Evolutionary conservation across 2,888 invertebrate species (phyloP), one percentile per base, ranked within the genome.

Genomic region (Lathronympha strigana): DNA sequence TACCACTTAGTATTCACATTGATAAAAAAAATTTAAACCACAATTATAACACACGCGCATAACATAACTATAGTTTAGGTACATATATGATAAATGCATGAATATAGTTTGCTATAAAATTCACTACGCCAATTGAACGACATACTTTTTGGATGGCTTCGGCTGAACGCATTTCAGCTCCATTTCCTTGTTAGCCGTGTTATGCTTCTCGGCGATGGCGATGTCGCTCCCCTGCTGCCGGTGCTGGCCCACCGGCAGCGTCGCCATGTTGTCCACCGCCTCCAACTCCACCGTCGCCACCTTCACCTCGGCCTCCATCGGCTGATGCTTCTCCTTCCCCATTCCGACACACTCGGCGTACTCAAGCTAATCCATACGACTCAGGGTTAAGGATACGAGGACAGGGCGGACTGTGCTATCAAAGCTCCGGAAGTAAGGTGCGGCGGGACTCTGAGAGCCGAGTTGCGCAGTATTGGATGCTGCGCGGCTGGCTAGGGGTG

Each of bases 221-320:
- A 94, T 93, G 81, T 95, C 95, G 77, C 94, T 95, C 73, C 95
- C 94, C 75, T 92, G 93, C 78, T 93, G 94, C 77, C 93, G 94
- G 81, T 95, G 95, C 81, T 96, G 94, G 69, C 96, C 96, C 67
- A 97, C 97, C 75, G 97, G 97, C 87, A 97, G 93, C 47, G 97
- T 97, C 86, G 97, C 97, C 95, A 97, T 97, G 84, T 97, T 97
- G 93, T 97, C 96, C 76, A 96, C 95, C 73, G 96, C 94, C 90
- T 97, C 97, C 80, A 96, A 94, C 89, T 97, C 97, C 77, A 97
- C 97, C 67, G 97, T 97, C 76, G 97, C 95, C 87, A 97, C 96
- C 93, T 97, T 97, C 89, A 97, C 95, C 92, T 97, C 96, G 83
- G 95, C 94, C 85, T 94, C 94, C 75, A 83, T 81, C 23, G 89